phyloP scores from a whole-genome alignment of 1,140 invertebrate species.

The Plectrocnemia conspersa region DNA sequence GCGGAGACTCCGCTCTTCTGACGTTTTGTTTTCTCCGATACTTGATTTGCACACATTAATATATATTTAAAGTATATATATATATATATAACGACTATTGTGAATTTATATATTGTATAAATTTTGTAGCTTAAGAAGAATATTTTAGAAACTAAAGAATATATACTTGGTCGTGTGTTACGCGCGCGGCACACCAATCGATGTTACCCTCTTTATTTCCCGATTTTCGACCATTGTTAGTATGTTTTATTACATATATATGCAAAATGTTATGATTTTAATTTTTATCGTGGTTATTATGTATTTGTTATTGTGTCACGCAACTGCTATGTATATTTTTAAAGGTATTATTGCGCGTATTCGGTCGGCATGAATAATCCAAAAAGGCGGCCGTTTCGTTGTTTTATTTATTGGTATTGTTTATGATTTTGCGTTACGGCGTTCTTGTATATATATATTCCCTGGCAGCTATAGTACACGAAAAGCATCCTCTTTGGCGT shows the following conservation, averaged over 20 bases:
- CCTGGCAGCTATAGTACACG: too few relatives aligned
- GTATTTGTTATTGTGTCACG: too few relatives aligned
- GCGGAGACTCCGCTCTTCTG: not conserved
- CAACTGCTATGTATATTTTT: constrained; percentile 6
- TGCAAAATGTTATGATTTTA: not conserved
- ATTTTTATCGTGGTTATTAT: not conserved
- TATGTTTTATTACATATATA: constrained; percentile 2
- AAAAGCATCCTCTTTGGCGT: too few relatives aligned
- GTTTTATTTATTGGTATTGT: too few relatives aligned
- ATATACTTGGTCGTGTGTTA: too few relatives aligned
- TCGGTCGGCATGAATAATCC: too few relatives aligned
- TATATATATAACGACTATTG: constrained; percentile 21
- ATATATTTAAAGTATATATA: too few relatives aligned
- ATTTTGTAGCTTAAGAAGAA: constrained; percentile 32
- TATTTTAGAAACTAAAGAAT: constrained; percentile 27
- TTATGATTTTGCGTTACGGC: too few relatives aligned
- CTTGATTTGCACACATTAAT: constrained; percentile 26
- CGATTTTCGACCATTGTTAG: too few relatives aligned
- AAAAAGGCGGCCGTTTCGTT: too few relatives aligned
- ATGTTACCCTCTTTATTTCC: constrained; percentile 28
- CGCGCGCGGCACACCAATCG: constrained; percentile 22
- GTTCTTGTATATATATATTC: too few relatives aligned
- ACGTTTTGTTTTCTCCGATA: constrained; percentile 17
- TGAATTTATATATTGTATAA: constrained; percentile 31
- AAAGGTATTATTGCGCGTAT: too few relatives aligned